Conservation (phyloP, 2,888 invertebrate genomes). For the Epinotia brunnichana region DNA sequence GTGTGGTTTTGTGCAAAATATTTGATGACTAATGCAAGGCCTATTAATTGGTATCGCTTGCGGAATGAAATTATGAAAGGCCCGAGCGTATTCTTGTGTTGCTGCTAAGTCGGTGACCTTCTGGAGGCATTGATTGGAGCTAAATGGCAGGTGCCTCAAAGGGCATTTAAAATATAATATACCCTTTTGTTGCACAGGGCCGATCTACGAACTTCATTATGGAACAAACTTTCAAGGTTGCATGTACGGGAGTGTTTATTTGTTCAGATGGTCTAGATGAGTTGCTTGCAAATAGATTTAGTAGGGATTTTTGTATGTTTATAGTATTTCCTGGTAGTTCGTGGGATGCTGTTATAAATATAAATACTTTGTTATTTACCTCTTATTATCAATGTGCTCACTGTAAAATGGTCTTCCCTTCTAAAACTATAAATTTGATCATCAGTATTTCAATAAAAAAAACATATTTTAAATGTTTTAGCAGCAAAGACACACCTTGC, state of each 20-base stretch:
- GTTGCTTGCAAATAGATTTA: background rate
- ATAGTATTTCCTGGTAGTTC: slow-evolving; percentile 9
- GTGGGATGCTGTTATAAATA: background rate
- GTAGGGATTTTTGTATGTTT: background rate
- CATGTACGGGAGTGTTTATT: slow-evolving; percentile 23
- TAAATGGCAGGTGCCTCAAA: slow-evolving; percentile 39
- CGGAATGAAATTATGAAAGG: slow-evolving; percentile 58
- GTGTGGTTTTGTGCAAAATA: slow-evolving; percentile 40
- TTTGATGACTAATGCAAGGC: slow-evolving; percentile 59
- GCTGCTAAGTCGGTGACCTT: slow-evolving; percentile 50
- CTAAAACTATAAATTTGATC: background rate
- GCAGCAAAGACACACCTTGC: no score
- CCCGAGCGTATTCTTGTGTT: slow-evolving; percentile 43
- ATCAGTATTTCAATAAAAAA: no score
- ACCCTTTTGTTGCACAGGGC: slow-evolving; percentile 18
- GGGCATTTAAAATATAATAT: no score
- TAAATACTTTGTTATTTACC: slow-evolving; percentile 1
- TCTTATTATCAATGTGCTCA: background rate
- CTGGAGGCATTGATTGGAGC: slow-evolving; percentile 42
- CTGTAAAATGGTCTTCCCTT: background rate
- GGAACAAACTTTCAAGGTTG: slow-evolving; percentile 33
- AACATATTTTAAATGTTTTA: no score
- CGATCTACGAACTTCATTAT: slow-evolving; percentile 11
- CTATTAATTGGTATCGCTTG: slow-evolving; percentile 53
- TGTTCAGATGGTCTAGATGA: slow-evolving; percentile 14